A percentile compares a stretch with the other conserved stretches of the same genome.
phyloP scores from a whole-genome alignment of 1,140 invertebrate species.

The Phortica variegata region DNA sequence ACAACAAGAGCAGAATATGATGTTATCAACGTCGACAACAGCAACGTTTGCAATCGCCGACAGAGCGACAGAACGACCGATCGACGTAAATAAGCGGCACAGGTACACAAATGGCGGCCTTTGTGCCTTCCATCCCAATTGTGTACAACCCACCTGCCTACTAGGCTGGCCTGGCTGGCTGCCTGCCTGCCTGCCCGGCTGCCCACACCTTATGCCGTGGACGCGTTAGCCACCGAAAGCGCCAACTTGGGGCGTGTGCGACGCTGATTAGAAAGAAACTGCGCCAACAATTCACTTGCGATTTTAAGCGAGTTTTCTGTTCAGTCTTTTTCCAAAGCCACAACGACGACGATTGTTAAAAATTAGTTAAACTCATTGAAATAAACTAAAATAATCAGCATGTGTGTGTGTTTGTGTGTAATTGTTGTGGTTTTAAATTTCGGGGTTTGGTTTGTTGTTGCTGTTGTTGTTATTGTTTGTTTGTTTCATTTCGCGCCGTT shows the following conservation, averaged over 20 bases:
- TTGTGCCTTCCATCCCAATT: not conserved
- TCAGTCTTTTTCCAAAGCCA: too few species aligned
- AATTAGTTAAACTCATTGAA: constrained; percentile 36
- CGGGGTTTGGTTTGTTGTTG: too few species aligned
- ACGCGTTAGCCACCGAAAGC: too few species aligned
- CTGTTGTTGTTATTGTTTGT: too few species aligned
- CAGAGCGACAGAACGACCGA: not conserved
- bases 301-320: constrained; percentile 21
- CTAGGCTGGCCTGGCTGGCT: constrained; percentile 21
- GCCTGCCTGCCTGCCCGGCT: not conserved
- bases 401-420: constrained; percentile 22
- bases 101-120: not conserved
- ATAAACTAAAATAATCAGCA: constrained; percentile 11
- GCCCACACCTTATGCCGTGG: not conserved
- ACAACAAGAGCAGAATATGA: constrained; percentile 13
- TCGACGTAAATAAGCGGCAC: not conserved
- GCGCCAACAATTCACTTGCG: constrained; percentile 25
- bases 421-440: constrained; percentile 4
- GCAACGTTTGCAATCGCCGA: not conserved
- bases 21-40: constrained; percentile 39
- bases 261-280: constrained; percentile 32
- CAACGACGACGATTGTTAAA: constrained; percentile 13
- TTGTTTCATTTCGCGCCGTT: too few species aligned
- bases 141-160: constrained; percentile 31
- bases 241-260: constrained; percentile 29